phyloP scores from a whole-genome alignment of 1,140 invertebrate genomes.

The Drosophila willistoni region DNA sequence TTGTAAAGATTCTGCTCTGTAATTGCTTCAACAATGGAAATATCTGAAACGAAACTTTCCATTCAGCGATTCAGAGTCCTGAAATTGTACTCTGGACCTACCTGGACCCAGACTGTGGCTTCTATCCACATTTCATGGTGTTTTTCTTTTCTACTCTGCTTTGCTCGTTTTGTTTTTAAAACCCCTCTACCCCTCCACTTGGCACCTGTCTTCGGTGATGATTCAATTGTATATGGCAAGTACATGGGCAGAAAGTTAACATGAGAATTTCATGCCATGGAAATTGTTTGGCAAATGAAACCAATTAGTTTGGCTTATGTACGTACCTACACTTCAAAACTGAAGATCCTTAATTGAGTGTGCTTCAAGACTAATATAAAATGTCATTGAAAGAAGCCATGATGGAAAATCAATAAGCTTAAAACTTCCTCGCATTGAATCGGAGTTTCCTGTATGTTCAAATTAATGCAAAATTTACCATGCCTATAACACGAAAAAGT shows the following conservation, averaged over 20 bases:
- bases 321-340: slow-evolving; percentile 5
- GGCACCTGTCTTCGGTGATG: slow-evolving; percentile 30
- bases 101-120: too few relatives aligned
- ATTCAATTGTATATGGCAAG: slow-evolving; percentile 7
- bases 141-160: slow-evolving; percentile 14
- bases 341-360: neutral
- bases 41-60: slow-evolving; percentile 22
- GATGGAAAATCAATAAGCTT: slow-evolving; percentile 2
- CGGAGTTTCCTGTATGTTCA: neutral
- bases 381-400: neutral
- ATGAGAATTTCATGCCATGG: slow-evolving; percentile 5
- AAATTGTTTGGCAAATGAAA: slow-evolving; percentile 22
- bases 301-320: slow-evolving; percentile 10
- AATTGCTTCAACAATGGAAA: slow-evolving; percentile 46
- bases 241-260: slow-evolving; percentile 14
- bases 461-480: neutral
- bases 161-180: too few relatives aligned
- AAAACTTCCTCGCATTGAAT: neutral
- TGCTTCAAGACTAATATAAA: neutral
- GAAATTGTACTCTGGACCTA: slow-evolving; percentile 32
- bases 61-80: slow-evolving; percentile 26
- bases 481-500: slow-evolving; percentile 11
- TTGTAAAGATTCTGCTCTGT: slow-evolving; percentile 28
- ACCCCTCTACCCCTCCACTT: neutral
- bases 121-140: slow-evolving; percentile 6